Conservation (phyloP, 1,140 invertebrate species). For the Hylaeus anthracinus region DNA sequence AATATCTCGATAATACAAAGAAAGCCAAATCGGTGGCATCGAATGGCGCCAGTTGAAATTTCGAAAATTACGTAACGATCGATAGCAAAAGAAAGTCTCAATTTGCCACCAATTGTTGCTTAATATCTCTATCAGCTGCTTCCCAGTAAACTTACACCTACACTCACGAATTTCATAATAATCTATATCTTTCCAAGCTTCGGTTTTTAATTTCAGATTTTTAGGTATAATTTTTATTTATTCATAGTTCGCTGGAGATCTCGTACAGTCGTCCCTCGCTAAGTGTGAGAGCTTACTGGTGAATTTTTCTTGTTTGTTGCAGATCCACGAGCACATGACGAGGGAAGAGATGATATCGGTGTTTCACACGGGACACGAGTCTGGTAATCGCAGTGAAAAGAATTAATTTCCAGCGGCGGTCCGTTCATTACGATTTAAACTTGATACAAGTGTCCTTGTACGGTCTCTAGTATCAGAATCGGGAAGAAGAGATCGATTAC, state of each 20-base stretch:
- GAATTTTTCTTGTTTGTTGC: conserved; percentile 76
- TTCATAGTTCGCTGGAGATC: too few species aligned
- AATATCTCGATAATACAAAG: conserved; percentile 12
- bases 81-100: conserved; percentile 29
- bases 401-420: conserved; percentile 42
- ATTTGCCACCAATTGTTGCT: too few species aligned
- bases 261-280: too few species aligned
- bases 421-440: neutral
- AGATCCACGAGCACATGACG: conserved; percentile 93
- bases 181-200: too few species aligned
- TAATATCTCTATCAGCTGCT: too few species aligned
- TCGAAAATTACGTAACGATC: conserved; percentile 20
- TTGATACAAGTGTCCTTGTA: neutral
- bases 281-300: neutral
- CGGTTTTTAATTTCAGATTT: too few species aligned
- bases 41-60: conserved; percentile 4
- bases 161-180: too few species aligned
- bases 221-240: too few species aligned
- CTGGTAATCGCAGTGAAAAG: conserved; percentile 81
- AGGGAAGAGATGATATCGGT: conserved; percentile 88
- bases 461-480: neutral
- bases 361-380: conserved; percentile 90
- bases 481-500: neutral
- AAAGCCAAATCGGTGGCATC: conserved; percentile 12
- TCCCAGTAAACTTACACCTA: neutral